These are phyloP conservation scores for Aplysina aerophoba DNA, from an alignment of 37 sponge, comb jelly and placozoan species.

Conservation along the genomic window DNA sequence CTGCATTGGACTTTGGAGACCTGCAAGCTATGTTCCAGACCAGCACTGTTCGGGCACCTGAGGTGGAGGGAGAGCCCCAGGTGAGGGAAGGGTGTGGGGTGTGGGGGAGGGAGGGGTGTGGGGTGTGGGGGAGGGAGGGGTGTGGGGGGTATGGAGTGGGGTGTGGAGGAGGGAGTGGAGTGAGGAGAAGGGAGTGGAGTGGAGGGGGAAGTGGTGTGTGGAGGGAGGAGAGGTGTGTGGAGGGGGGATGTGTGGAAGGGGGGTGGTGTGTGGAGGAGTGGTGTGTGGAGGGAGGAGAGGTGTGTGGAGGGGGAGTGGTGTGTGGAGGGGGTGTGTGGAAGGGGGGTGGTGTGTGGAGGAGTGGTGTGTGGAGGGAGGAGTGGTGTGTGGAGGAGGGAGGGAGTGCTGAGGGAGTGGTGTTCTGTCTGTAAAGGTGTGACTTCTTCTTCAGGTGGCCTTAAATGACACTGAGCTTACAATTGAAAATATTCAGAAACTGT, in stretches of 20 bases:
- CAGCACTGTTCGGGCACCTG: not conserved
- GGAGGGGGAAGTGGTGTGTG: not conserved
- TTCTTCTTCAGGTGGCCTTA: constrained; percentile 54
- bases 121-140: not conserved
- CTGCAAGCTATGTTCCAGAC: constrained; percentile 27
- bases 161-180: constrained; percentile 5
- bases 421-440: not conserved
- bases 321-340: constrained; percentile 9
- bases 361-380: not conserved
- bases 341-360: not conserved
- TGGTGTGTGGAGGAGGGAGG: not conserved
- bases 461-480: constrained; percentile 77
- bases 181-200: not conserved
- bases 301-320: constrained; percentile 20
- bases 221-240: not conserved
- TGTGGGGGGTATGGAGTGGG: not conserved
- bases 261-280: not conserved
- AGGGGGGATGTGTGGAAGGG: not conserved
- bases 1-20: constrained; percentile 14
- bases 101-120: not conserved
- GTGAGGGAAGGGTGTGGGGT: not conserved
- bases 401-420: not conserved
- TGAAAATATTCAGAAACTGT: constrained; percentile 73
- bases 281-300: not conserved
- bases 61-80: not conserved